Base-by-base conservation (phyloP, 1,140 invertebrate genomes). In the Drosophila pseudoobscura region DNA sequence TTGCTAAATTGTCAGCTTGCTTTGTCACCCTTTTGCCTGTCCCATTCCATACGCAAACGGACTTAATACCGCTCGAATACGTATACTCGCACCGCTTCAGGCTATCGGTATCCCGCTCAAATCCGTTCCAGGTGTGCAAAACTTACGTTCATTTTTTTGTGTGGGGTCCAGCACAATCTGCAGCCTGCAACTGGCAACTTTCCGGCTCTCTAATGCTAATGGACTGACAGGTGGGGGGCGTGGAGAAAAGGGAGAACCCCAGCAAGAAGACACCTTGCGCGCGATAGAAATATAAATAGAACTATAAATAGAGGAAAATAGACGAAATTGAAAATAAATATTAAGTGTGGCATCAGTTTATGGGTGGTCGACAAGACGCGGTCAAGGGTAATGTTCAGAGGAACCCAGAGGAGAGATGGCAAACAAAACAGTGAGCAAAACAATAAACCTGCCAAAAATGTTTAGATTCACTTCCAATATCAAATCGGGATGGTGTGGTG, bases 251-350 rank as follows among this genome's bases (percentile, higher is more conserved):
- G 29, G 31, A 68, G 65, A 65, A 20, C 39, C 49, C 20, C 9
- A 22, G 62, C 26, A 41, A 69, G 50, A 51, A 49, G 51, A 56
- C 63, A 69, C 65, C 63, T 68, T 35, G 49, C n/a, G 46, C 53
- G 41, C 50, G 59, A 64, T 73, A 73, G 41, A 74, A 49, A 26
- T 47, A 57, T 49, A 73, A 72, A 56, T 29, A 41, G 31, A 64
- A 49, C 17, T 47, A 57, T 49, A 73, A 72, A 56, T 29, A 41
- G 46, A 35, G 6, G 26, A 39, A 74, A 74, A 75, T 74, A 65
- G 53, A 65, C 53, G 60, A 52, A 75, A 75, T 75, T 75, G 71
- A 75, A 75, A 75, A 74, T 74, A 75, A 75, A 75, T 74, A 75
- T 58, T 29, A 49, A 65, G 61, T 17, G 41, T 20, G 22, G 17